Conservation (phyloP, 1,140 invertebrate genomes). For the Drosophila albomicans region DNA sequence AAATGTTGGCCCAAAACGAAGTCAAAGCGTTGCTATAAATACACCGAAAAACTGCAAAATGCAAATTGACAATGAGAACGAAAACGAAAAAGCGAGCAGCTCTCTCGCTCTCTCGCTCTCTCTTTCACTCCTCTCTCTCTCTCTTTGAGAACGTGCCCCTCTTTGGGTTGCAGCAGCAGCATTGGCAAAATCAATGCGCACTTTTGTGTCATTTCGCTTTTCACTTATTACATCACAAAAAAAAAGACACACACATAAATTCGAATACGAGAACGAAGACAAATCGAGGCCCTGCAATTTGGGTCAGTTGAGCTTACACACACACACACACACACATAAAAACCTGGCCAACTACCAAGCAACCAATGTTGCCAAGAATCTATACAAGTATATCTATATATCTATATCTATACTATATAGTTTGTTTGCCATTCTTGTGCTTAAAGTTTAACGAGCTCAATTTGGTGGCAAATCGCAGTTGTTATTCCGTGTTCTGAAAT, state of each 20-base stretch:
- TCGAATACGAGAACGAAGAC: conserved; percentile 17
- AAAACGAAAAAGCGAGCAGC: conserved; percentile 8
- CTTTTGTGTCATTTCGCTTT: conserved; percentile 71
- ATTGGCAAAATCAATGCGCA: conserved; percentile 68
- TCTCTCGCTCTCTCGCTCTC: neutral
- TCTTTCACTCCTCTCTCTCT: neutral
- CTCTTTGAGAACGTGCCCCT: too few species aligned
- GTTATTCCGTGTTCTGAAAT: conserved; percentile 1
- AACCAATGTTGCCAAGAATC: conserved; percentile 51
- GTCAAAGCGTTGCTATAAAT: conserved; percentile 63
- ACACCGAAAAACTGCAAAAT: conserved; percentile 26
- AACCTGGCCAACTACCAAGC: conserved; percentile 47
- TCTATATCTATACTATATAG: neutral
- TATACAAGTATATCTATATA: conserved; percentile 7
- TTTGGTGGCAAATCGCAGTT: neutral
- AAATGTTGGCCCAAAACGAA: conserved; percentile 67
- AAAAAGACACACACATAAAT: too few species aligned
- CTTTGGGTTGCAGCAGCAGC: conserved; percentile 2
- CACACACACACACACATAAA: too few species aligned
- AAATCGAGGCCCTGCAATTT: conserved; percentile 57
- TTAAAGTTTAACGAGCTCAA: conserved; percentile 49
- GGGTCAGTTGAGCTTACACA: conserved; percentile 52
- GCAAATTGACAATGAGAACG: conserved; percentile 50
- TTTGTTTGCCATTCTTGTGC: conserved; percentile 34
- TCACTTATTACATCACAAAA: conserved; percentile 75